Base-by-base conservation (phyloP, 2,797 vertebrate species). In the Crossoptilon crossoptilon region DNA sequence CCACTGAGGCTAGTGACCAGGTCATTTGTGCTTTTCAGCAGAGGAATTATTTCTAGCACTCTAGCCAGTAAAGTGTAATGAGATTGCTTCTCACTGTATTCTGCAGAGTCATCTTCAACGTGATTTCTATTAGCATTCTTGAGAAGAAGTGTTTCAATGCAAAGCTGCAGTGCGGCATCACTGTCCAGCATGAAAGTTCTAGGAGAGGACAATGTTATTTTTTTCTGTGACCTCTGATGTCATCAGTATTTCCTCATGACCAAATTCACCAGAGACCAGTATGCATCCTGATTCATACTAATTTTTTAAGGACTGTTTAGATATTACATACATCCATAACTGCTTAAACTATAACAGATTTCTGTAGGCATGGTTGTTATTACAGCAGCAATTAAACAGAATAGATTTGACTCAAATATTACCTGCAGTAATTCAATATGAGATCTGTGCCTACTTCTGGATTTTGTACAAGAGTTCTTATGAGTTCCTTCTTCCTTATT, bases 361-460 rank as follows among this genome's bases (percentile, higher is more conserved):
- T 51, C 14, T 33, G 73, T n/a, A 76, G 37, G 14, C 8, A 6
- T 11, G 18, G 31, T 33, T 69, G 12, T 49, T 79, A 49, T 60
- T 17, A 15, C 11, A 83, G 63, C 59, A 70, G 16, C 21, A 67
- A 39, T 55, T 51, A 72, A 55, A 73, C 15, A 67, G 11, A 43
- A 11, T 2, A 53, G 18, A 73, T 81, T 70, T 17, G 18, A 68
- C 43, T 86, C 55, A 79, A 16, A 75, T 85, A 92, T 97, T 97
- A 99, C 99, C 98, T 98, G 98, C 99, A 99, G 92, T 98, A 99
- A 91, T 98, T 97, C 64, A 99, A 79, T 84, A 99, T 98, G 62
- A 99, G 97, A n/a, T 97, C 97, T 17, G 98, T 98, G 63, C 98
- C 98, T 94, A 99, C 98, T 81, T 96, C 97, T 49, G 94, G 96